Evolutionary conservation across 1,140 invertebrate species (phyloP), one percentile per base, ranked within the genome.

Genomic region (Trissolcus basalis): DNA sequence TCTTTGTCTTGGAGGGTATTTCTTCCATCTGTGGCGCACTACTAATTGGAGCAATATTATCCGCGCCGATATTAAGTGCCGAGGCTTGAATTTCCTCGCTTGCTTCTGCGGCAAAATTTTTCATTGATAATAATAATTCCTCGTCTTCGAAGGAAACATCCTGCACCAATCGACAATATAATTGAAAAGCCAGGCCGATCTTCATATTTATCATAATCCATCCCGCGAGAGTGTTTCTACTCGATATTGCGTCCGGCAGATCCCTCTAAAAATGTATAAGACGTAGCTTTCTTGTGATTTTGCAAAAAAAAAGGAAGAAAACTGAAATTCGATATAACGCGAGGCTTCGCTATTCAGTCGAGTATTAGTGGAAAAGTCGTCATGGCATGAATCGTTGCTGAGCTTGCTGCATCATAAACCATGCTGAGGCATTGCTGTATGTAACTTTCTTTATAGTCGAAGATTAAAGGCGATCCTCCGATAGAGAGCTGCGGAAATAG

Each of bases 381-480:
- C 59, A 36, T 59, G 48, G 33, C 54, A 73, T 73, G 64, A 78
- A 73, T 69, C 54, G 53, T n/a, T 53, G 44, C 49, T 48, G 60
- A 73, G 69, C 69, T 73, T 53, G 51, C 59, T 70, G 69, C 69
- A 61, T 70, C 69, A 69, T 78, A 78, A 73, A 78, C 69, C 75
- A 69, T 53, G 39, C 36, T 13, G 44, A 27, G 14, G 59, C 54
- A 63, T 54, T 56, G 51, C 69, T 61, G 64, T 78, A 73, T 67
- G 69, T 69, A 73, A 60, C 54, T 77, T 77, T 78, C 68, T 73
- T 63, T 77, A 77, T 65, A 64, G 75, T 72, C 55, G 63, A 74
- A 69, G 76, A 73, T 78, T 78, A 78, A 73, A 69, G 76, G 59
- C 65, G 70, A 78, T 74, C 60, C 55, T 55, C n/a, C 64, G 76